phyloP scores from a whole-genome alignment of 2,113 vertebrate species.

The Acanthisitta chloris region DNA sequence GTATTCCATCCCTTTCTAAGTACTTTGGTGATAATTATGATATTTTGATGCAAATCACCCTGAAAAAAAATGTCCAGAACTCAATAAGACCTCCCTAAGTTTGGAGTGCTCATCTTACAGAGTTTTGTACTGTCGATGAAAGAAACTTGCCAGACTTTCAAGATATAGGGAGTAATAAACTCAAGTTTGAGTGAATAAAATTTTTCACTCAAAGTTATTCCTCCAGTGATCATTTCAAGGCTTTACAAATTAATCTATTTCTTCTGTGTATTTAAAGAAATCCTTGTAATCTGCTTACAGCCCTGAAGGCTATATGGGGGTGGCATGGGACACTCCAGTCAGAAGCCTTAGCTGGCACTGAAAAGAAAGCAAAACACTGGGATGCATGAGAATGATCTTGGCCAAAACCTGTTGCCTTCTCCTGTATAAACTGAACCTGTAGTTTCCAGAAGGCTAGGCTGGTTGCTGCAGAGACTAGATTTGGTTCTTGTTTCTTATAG shows the following conservation, averaged over 20 bases:
- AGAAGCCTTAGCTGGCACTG: neutral
- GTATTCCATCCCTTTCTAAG: neutral
- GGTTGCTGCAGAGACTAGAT: neutral
- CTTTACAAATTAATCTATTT: neutral
- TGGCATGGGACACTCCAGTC: too few relatives aligned
- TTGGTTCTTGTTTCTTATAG: neutral
- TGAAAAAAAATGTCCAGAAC: neutral
- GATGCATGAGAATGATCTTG: rapidly evolving
- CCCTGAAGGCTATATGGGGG: neutral
- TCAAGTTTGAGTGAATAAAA: neutral
- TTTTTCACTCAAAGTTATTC: neutral
- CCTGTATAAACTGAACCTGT: neutral
- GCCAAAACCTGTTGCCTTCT: neutral
- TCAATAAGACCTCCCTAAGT: neutral
- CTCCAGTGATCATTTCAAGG: neutral
- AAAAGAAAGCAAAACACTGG: neutral
- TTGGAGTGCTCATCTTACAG: neutral
- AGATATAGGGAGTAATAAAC: neutral
- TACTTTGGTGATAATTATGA: neutral
- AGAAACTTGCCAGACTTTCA: neutral
- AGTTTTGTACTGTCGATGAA: neutral
- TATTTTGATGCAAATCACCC: neutral
- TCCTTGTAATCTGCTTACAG: neutral
- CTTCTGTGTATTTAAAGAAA: neutral
- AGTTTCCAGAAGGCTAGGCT: neutral